Percentiles rank a stretch among this genome's conserved stretches.
Conservation (phyloP, 2,797 vertebrate genomes). For the Sciurus carolinensis region DNA sequence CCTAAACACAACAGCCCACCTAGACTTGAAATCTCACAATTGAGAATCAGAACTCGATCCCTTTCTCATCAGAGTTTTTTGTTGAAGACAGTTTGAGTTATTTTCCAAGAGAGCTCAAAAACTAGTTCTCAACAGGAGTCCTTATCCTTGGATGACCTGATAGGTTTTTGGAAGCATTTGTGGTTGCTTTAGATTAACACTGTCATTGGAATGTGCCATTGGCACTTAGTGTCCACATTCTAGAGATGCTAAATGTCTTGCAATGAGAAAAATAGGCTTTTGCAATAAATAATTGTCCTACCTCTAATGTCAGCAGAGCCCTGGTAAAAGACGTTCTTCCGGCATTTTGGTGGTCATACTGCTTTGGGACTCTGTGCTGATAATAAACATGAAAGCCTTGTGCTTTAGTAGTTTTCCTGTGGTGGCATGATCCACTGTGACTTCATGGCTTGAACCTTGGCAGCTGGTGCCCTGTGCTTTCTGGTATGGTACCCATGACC, state of each 20-base stretch:
- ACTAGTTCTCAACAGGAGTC: background rate
- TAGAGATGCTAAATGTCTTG: background rate
- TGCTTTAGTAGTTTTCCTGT: rapidly evolving
- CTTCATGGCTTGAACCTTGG: background rate
- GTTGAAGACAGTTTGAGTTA: background rate
- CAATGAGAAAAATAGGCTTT: background rate
- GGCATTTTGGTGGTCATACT: background rate
- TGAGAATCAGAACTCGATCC: background rate
- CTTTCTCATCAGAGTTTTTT: background rate
- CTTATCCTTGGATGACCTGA: background rate
- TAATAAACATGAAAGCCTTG: background rate
- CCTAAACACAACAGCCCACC: background rate
- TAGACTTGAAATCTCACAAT: background rate
- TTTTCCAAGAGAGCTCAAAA: background rate
- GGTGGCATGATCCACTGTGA: background rate
- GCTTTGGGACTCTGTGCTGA: background rate
- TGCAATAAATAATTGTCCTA: background rate
- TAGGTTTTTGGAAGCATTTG: background rate
- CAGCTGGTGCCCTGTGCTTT: background rate
- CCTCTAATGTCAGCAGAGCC: background rate
- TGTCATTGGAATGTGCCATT: background rate
- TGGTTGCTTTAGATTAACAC: background rate
- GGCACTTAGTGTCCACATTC: background rate
- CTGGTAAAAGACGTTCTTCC: background rate
- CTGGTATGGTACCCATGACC: background rate